Conservation (phyloP, 1,140 invertebrate genomes). For the Pseudobourletiella spinata region DNA sequence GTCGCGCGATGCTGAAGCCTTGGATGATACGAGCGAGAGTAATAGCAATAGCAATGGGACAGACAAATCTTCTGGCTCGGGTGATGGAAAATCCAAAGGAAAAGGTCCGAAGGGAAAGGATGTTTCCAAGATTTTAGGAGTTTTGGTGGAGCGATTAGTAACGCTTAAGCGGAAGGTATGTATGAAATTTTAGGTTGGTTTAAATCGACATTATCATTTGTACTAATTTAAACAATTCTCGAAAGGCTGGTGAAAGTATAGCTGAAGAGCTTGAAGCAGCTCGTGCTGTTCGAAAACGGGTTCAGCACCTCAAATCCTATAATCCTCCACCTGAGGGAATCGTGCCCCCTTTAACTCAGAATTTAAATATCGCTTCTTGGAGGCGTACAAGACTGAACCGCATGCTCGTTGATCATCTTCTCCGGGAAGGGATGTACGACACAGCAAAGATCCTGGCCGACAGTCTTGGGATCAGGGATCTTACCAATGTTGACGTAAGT, state of each 20-base stretch:
- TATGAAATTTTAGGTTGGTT: too few species aligned
- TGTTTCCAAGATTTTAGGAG: slow-evolving; percentile 69
- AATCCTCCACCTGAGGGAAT: slow-evolving; percentile 11
- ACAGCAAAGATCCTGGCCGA: slow-evolving; percentile 78
- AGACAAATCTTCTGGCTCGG: slow-evolving; percentile 11
- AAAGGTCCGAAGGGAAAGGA: slow-evolving; percentile 46
- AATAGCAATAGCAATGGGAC: slow-evolving; percentile 21
- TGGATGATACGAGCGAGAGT: slow-evolving; percentile 18
- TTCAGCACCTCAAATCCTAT: slow-evolving; percentile 84
- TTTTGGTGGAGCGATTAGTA: slow-evolving; percentile 79
- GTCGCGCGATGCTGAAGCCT: not conserved
- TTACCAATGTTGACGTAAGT: slow-evolving; percentile 75
- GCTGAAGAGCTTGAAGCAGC: slow-evolving; percentile 81
- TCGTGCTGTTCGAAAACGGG: slow-evolving; percentile 70
- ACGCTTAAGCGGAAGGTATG: slow-evolving; percentile 79
- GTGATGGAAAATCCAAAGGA: not conserved
- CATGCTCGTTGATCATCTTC: slow-evolving; percentile 92
- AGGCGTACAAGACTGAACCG: slow-evolving; percentile 78
- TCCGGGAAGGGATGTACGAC: slow-evolving; percentile 91
- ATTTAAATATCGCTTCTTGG: slow-evolving; percentile 49
- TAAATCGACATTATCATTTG: not conserved
- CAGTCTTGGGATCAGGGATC: slow-evolving; percentile 68
- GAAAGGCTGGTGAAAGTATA: slow-evolving; percentile 75
- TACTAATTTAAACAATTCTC: too few species aligned
- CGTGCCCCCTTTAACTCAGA: not conserved